A percentile compares a stretch with the other conserved stretches of the same genome.
Evolutionary conservation across 1,140 invertebrate species (phyloP).

Genomic region (Apocrypta bakeri): DNA sequence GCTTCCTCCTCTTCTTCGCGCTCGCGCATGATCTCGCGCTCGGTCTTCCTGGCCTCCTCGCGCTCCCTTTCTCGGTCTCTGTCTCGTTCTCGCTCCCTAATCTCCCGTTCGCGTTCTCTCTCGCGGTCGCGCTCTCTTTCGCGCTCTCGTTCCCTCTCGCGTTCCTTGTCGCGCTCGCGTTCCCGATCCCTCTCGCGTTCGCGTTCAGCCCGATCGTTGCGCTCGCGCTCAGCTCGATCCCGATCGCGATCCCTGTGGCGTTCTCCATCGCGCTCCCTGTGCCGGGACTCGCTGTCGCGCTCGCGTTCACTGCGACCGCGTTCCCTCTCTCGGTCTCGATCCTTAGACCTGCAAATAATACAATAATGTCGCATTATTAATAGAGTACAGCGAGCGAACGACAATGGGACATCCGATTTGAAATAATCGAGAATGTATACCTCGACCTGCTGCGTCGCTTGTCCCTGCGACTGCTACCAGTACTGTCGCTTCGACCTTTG

Average conservation of each 20-base stretch:
- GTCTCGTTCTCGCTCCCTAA: constrained; percentile 55
- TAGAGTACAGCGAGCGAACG: background rate
- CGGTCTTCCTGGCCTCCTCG: constrained; percentile 76
- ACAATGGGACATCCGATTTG: background rate
- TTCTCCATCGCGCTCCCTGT: constrained; percentile 73
- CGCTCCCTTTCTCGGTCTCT: constrained; percentile 66
- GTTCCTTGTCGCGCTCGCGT: constrained; percentile 57
- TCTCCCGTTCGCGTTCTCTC: constrained; percentile 56
- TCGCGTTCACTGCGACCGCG: constrained; percentile 21
- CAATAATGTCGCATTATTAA: background rate
- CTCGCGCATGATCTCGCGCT: constrained; percentile 81
- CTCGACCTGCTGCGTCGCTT: constrained; percentile 74
- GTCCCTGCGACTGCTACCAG: constrained; percentile 67
- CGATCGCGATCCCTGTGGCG: constrained; percentile 71
- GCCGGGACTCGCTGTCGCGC: constrained; percentile 60
- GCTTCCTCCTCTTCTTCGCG: constrained; percentile 94
- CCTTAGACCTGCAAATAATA: constrained; percentile 40
- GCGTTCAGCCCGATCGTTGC: too few species aligned
- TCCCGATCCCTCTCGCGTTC: constrained; percentile 67
- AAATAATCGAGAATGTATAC: constrained; percentile 56
- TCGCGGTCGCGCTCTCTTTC: constrained; percentile 57
- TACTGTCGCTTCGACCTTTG: constrained; percentile 66
- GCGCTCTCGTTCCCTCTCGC: constrained; percentile 66
- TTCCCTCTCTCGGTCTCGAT: constrained; percentile 36
- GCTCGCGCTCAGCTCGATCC: constrained; percentile 60